Evolutionary conservation across 2,888 invertebrate genomes (phyloP).

Genomic region (Rhodophaea formosa): DNA sequence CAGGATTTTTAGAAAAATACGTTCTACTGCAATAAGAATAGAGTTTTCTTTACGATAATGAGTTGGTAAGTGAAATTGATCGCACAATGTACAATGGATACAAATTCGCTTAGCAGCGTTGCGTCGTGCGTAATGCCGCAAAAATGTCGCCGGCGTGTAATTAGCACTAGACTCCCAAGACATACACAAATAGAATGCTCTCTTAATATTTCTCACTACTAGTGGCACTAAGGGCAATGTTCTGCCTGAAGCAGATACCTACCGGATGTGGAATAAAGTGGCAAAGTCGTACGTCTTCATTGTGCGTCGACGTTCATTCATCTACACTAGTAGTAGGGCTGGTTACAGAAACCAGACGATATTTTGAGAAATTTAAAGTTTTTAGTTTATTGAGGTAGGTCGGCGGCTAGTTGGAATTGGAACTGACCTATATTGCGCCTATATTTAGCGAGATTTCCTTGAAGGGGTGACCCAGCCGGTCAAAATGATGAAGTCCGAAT

Average conservation of each 20-base stretch:
- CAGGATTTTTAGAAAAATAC: neutral
- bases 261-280: slow-evolving; percentile 5
- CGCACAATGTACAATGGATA: slow-evolving; percentile 31
- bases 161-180: slow-evolving; percentile 55
- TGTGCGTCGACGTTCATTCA: neutral
- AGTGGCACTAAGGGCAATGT: slow-evolving; percentile 45
- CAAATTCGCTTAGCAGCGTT: slow-evolving; percentile 27
- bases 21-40: neutral
- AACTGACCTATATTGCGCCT: neutral
- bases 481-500: too few species aligned
- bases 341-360: too few species aligned
- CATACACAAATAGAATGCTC: slow-evolving; percentile 55
- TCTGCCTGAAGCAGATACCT: slow-evolving; percentile 32
- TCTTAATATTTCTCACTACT: slow-evolving; percentile 47
- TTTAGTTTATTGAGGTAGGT: neutral
- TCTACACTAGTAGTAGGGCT: neutral
- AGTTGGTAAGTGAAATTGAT: slow-evolving; percentile 13
- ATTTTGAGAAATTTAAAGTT: neutral
- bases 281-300: slow-evolving; percentile 1
- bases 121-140: slow-evolving; percentile 47
- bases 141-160: slow-evolving; percentile 57
- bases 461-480: too few species aligned
- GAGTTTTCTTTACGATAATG: slow-evolving; percentile 4
- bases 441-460: too few species aligned
- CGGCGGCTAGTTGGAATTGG: neutral